Percentiles rank a stretch among this genome's conserved stretches.
These are phyloP conservation scores for Hydrotaea diabolus DNA, from an alignment of 2,888 invertebrate genomes.

Conservation along the genomic window DNA sequence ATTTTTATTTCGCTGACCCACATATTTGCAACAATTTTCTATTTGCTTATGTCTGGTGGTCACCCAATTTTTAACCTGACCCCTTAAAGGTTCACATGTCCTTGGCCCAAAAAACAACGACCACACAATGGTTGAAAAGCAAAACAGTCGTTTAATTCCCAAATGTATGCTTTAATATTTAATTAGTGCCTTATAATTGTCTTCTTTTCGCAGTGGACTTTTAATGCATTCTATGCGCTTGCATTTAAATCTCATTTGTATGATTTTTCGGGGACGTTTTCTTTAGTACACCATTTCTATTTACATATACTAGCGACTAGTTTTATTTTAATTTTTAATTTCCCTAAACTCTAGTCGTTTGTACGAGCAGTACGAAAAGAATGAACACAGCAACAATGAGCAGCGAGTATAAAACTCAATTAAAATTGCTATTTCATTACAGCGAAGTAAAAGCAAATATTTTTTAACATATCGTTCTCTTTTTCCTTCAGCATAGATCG, in stretches of 20 bases:
- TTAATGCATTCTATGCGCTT: background rate
- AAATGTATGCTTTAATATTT: slow-evolving; percentile 44
- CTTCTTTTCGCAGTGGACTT: background rate
- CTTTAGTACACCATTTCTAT: too few relatives aligned
- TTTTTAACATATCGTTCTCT: slow-evolving; percentile 42
- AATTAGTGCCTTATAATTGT: slow-evolving; percentile 23
- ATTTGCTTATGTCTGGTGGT: too few relatives aligned
- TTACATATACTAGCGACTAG: background rate
- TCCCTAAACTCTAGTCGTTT: slow-evolving; percentile 22
- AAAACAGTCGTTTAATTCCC: slow-evolving; percentile 7
- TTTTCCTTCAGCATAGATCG: background rate
- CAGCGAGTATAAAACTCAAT: slow-evolving; percentile 48
- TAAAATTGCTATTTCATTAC: slow-evolving; percentile 61
- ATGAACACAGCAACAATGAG: background rate
- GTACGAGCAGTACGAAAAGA: background rate
- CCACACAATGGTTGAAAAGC: background rate
- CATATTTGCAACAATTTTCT: too few relatives aligned
- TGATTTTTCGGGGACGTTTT: background rate
- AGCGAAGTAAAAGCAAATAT: slow-evolving; percentile 56
- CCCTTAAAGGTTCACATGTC: background rate
- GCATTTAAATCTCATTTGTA: slow-evolving; percentile 24
- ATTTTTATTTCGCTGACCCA: too few relatives aligned
- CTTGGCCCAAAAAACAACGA: background rate
- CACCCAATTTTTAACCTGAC: too few relatives aligned
- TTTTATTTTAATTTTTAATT: slow-evolving; percentile 22